Base-by-base conservation (phyloP, 2,888 invertebrate genomes). In the Oeneis ivallda region DNA sequence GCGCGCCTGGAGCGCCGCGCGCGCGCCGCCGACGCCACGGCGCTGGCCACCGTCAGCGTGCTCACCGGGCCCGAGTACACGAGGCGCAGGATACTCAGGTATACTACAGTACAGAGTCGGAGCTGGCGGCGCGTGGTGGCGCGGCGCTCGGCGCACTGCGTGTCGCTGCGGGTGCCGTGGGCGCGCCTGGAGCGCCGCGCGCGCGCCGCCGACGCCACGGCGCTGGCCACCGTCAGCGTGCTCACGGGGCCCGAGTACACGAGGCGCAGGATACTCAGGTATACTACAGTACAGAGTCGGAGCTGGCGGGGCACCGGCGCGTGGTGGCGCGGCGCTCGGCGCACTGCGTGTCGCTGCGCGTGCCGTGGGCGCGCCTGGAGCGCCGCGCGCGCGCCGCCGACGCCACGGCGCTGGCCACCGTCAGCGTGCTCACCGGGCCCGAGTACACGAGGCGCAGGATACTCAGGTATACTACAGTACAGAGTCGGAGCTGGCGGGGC, bases 41-140 rank as follows among this genome's bases (percentile, higher is more conserved):
- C 85, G 11, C 82, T 89, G 43, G 89, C 87, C 71, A 79, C 86
- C 11, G 66, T 90, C 78, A 81, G 81, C 41, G 81, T 86, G 60
- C 83, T 91, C 71, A 82, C 87, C 11, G 89, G 89, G 41, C 78
- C 84, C 0, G 89, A 89, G 75, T 45, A 72, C 72, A 86, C 87
- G 0, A 64, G 89, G 0, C 76, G 83, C 6, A 76, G 89, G 77
- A 88, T 90, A 80, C 82, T 89, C 54, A 84, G 79, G 89, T 88
- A 17, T 2, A n/a, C 15, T 8, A 41, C 11, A 41, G 4, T 34
- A 6, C 2, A 5, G 32, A 5, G 32, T 5, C 32, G 32, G 6
- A 2, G 4, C 6, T 6, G 4, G 4, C 6, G 32, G 32, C 32
- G 32, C 32, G 32, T 34, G 32, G 32, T 34, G 32, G 6, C 4